Conservation (phyloP, 1,140 invertebrate genomes). For the Coelopa frigida region DNA sequence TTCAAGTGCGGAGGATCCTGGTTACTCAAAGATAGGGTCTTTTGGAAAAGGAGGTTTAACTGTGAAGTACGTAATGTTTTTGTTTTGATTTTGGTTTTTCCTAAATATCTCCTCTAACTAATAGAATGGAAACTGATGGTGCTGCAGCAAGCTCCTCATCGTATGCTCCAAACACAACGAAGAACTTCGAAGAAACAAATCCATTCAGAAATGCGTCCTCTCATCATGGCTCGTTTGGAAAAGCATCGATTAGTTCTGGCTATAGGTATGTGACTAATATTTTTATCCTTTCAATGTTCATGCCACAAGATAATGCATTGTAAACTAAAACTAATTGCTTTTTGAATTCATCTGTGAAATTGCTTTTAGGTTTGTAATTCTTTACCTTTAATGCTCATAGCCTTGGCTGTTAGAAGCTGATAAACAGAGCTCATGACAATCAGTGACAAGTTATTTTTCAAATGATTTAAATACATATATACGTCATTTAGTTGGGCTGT, state of each 20-base stretch:
- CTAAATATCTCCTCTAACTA: not conserved
- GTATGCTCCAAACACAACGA: slow-evolving; percentile 35
- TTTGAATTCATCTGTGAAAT: not conserved
- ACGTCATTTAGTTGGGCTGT: too few relatives aligned
- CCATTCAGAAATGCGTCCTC: slow-evolving; percentile 37
- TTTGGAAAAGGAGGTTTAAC: slow-evolving; percentile 39
- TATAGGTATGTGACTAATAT: slow-evolving; percentile 26
- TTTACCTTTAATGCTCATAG: too few relatives aligned
- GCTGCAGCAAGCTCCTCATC: slow-evolving; percentile 19
- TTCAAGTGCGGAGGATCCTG: slow-evolving; percentile 40
- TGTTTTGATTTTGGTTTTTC: not conserved
- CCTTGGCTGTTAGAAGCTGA: too few relatives aligned
- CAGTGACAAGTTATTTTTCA: too few relatives aligned
- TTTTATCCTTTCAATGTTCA: not conserved
- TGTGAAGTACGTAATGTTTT: slow-evolving; percentile 29
- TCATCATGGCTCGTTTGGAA: slow-evolving; percentile 43
- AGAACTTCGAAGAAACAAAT: slow-evolving; percentile 42
- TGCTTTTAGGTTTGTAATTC: not conserved
- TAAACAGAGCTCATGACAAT: too few relatives aligned
- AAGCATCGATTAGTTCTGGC: slow-evolving; percentile 42
- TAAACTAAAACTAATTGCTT: too few relatives aligned
- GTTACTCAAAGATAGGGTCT: slow-evolving; percentile 39
- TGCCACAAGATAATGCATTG: not conserved
- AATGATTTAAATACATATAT: too few relatives aligned
- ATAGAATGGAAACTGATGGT: slow-evolving; percentile 35